These are phyloP conservation scores for Cynocephalus volans DNA, from an alignment of 2,113 vertebrate genomes.

Conservation along the genomic window DNA sequence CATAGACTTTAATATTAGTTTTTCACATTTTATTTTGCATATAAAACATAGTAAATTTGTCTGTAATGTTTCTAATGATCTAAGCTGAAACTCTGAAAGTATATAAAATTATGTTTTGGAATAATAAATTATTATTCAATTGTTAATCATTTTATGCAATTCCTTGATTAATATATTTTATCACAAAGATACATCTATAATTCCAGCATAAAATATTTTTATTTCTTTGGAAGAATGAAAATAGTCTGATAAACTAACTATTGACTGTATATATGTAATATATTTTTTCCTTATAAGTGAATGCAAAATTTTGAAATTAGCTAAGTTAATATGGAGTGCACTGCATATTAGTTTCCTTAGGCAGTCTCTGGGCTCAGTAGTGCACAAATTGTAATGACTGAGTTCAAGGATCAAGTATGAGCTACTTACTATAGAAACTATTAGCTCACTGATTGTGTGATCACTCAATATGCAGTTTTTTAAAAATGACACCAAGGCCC, in stretches of 20 bases:
- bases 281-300: not conserved
- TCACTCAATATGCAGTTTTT: not conserved
- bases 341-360: not conserved
- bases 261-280: not conserved
- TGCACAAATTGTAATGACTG: not conserved
- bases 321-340: not conserved
- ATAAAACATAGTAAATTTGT: conserved; percentile 13
- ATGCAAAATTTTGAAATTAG: not conserved
- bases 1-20: not conserved
- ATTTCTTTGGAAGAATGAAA: not conserved
- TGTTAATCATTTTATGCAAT: not conserved
- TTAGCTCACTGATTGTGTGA: not conserved
- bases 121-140: not conserved
- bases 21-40: conserved; percentile 13
- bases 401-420: not conserved
- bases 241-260: not conserved
- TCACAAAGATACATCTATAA: not conserved
- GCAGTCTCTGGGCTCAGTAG: not conserved
- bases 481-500: not conserved
- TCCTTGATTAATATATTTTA: not conserved
- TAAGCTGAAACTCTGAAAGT: not conserved
- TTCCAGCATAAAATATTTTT: not conserved
- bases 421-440: not conserved
- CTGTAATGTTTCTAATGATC: not conserved
- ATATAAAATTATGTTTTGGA: not conserved